These are phyloP conservation scores for Acleris cristana DNA, from an alignment of 2,888 invertebrate genomes.

Conservation along the genomic window DNA sequence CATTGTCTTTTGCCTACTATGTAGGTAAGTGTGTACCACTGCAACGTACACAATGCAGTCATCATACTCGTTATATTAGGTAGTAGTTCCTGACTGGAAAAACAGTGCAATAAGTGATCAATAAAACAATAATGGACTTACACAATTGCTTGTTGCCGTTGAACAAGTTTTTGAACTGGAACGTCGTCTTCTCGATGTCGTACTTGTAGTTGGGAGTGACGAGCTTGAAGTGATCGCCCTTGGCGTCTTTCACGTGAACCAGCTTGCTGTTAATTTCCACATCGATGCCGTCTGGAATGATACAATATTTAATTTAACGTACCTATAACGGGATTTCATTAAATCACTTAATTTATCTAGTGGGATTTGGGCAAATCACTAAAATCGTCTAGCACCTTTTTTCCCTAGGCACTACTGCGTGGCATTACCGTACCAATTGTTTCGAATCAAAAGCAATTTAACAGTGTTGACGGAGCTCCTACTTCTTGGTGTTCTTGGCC, in stretches of 20 bases:
- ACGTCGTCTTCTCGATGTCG: slow-evolving; percentile 68
- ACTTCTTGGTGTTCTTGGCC: no score
- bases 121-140: slow-evolving; percentile 47
- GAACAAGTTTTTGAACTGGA: slow-evolving; percentile 74
- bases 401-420: no score
- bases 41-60: neutral
- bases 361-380: neutral
- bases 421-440: no score
- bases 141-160: slow-evolving; percentile 78
- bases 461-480: no score
- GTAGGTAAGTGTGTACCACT: neutral
- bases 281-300: slow-evolving; percentile 61
- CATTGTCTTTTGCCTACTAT: neutral
- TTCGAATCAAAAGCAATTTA: no score
- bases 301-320: neutral
- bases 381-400: no score
- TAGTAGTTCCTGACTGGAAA: neutral
- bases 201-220: slow-evolving; percentile 68
- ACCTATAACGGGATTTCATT: neutral
- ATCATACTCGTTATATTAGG: neutral
- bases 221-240: slow-evolving; percentile 65
- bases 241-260: slow-evolving; percentile 54
- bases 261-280: slow-evolving; percentile 65
- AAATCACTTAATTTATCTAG: neutral
- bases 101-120: neutral